Percentiles rank a stretch among this genome's conserved stretches.
Evolutionary conservation across 2,888 invertebrate species (phyloP).

Genomic region (Poecilobothrus nobilitatus): DNA sequence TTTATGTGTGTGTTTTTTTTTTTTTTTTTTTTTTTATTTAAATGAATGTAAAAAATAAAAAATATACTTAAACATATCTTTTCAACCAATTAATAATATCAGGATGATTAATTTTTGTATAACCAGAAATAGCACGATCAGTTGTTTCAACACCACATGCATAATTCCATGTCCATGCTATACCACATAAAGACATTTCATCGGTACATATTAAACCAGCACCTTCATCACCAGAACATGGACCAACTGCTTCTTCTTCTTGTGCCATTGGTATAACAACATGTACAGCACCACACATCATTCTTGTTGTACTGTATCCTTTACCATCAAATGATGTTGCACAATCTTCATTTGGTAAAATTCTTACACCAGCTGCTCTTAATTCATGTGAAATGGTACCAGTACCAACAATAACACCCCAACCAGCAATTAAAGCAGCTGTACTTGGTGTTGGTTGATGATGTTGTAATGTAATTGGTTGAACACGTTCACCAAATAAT

Average conservation of each 20-base stretch:
- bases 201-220: neutral
- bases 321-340: neutral
- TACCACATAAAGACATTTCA: slow-evolving; percentile 8
- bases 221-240: slow-evolving; percentile 8
- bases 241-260: neutral
- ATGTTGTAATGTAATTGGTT: slow-evolving; percentile 2
- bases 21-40: neutral
- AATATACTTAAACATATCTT: neutral
- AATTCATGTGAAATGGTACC: slow-evolving; percentile 7
- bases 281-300: neutral
- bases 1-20: neutral
- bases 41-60: neutral
- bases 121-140: slow-evolving; percentile 6
- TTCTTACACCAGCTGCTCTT: slow-evolving; percentile 1
- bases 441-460: neutral
- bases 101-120: slow-evolving; percentile 8
- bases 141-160: neutral
- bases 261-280: neutral
- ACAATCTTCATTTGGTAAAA: neutral
- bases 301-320: neutral
- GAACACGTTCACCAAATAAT: neutral
- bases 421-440: slow-evolving; percentile 3
- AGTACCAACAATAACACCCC: slow-evolving; percentile 7
- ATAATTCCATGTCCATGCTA: slow-evolving; percentile 8
- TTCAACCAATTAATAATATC: slow-evolving; percentile 9